These are phyloP conservation scores for Gnathonemus echidnorhynchus DNA, from an alignment of 2,113 vertebrate genomes.

Conservation along the genomic window DNA sequence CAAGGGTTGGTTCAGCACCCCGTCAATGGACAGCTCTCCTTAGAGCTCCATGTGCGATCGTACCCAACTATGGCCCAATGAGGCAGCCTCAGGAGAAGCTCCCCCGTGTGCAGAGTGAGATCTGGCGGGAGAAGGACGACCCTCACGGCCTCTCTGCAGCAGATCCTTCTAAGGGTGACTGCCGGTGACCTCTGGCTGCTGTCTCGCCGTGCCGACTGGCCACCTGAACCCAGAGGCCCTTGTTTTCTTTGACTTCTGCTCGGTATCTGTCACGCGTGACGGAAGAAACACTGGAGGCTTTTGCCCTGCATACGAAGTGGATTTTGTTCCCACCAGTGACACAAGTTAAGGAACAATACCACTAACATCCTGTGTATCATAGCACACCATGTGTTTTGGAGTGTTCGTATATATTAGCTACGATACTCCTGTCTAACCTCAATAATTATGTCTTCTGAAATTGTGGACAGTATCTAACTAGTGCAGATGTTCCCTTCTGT, in stretches of 20 bases:
- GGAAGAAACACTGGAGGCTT: not conserved
- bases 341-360: constrained; percentile 25
- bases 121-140: not conserved
- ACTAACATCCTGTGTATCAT: not conserved
- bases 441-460: not conserved
- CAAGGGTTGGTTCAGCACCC: not conserved
- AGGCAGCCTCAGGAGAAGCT: not conserved
- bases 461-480: not conserved
- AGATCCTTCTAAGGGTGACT: not conserved
- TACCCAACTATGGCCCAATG: not conserved
- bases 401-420: not conserved
- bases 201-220: not conserved
- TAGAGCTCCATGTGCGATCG: not conserved
- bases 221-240: not conserved
- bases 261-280: not conserved
- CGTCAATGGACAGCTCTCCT: not conserved
- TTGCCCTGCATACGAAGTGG: not conserved
- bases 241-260: not conserved
- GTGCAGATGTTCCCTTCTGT: not conserved
- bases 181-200: not conserved
- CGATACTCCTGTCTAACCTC: not conserved
- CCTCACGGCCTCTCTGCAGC: not conserved
- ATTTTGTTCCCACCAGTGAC: not conserved
- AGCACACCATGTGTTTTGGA: not conserved
- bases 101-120: not conserved